These are phyloP conservation scores for Puffinus mauretanicus DNA, from an alignment of 2,113 vertebrate species.

Conservation along the genomic window DNA sequence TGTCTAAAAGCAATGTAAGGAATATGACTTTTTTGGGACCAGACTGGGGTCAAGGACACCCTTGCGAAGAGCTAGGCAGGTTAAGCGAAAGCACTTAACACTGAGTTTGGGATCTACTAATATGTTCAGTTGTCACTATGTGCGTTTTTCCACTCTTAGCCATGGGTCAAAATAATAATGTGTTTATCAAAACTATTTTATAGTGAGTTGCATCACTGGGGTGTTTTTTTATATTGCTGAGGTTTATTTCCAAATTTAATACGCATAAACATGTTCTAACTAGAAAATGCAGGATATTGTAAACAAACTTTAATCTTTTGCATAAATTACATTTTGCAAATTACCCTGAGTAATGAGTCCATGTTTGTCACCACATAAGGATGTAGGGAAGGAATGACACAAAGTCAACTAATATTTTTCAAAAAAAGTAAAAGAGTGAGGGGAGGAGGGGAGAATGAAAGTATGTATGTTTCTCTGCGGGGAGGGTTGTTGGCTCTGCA, in stretches of 20 bases:
- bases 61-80: neutral
- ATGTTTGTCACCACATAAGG: neutral
- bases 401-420: neutral
- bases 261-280: neutral
- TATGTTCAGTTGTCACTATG: neutral
- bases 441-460: neutral
- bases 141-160: neutral
- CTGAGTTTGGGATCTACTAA: neutral
- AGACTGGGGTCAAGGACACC: neutral
- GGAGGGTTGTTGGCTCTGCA: neutral
- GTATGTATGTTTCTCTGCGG: neutral
- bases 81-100: neutral
- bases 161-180: neutral
- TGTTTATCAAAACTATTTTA: neutral
- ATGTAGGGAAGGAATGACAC: neutral
- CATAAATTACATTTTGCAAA: constrained; percentile 6
- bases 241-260: neutral
- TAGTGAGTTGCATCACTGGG: neutral
- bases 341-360: neutral
- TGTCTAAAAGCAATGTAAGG: neutral
- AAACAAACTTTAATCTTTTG: neutral
- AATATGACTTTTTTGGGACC: neutral
- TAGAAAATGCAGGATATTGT: neutral
- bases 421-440: neutral
- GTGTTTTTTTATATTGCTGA: neutral